These are phyloP conservation scores for Gallinago nigripennis DNA, from an alignment of 2,797 vertebrate species.

Conservation along the genomic window DNA sequence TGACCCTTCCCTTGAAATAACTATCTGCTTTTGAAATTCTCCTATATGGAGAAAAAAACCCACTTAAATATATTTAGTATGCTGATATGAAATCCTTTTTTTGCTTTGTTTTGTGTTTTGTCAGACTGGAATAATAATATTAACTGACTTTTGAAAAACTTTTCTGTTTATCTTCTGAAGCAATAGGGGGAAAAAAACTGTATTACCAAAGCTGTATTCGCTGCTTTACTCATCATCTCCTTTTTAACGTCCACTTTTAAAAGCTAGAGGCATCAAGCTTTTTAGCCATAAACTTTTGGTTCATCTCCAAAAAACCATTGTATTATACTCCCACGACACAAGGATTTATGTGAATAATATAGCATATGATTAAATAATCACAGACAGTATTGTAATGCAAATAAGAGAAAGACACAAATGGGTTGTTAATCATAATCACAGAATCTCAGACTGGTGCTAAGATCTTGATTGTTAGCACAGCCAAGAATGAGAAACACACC, in stretches of 20 bases:
- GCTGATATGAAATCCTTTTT: neutral
- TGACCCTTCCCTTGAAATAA: neutral
- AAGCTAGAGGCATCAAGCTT: neutral
- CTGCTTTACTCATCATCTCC: neutral
- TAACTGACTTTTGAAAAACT: neutral
- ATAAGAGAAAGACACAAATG: neutral
- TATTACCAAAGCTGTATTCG: neutral
- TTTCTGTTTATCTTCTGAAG: neutral
- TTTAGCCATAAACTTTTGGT: neutral
- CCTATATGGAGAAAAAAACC: neutral
- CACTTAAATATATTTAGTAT: neutral
- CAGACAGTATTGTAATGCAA: slow-evolving; percentile 4
- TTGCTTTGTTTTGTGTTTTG: neutral
- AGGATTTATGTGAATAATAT: neutral
- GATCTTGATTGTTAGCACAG: neutral
- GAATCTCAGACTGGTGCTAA: neutral
- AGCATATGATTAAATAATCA: slow-evolving; percentile 39
- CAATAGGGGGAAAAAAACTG: neutral
- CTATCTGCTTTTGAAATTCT: neutral
- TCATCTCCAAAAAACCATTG: neutral
- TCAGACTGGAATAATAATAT: neutral
- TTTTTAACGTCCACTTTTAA: neutral
- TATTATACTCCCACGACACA: neutral
- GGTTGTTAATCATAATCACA: neutral
- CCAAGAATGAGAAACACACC: neutral